These are phyloP conservation scores for Helicolenus hilgendorfi DNA, from an alignment of 2,797 vertebrate species.

Conservation along the genomic window DNA sequence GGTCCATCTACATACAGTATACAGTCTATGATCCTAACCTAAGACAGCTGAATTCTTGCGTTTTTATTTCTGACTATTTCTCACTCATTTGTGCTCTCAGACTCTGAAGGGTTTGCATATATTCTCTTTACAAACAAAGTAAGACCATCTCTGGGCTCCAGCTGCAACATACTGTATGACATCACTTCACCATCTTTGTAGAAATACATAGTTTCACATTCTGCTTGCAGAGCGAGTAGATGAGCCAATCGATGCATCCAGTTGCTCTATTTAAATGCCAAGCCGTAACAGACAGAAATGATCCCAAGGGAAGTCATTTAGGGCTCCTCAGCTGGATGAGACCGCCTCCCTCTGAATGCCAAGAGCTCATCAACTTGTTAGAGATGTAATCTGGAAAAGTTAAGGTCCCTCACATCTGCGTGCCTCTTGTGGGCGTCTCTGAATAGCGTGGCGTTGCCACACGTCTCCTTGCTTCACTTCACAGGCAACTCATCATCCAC, in stretches of 20 bases:
- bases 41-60: neutral
- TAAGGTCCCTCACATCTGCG: constrained; percentile 57
- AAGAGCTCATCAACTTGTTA: constrained; percentile 61
- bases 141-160: neutral
- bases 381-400: constrained; percentile 60
- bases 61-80: neutral
- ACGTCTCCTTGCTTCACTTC: constrained; percentile 61
- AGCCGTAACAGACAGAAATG: constrained; percentile 57
- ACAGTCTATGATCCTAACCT: neutral
- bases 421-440: constrained; percentile 61
- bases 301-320: constrained; percentile 76
- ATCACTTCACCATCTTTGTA: constrained; percentile 17
- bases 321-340: constrained; percentile 45
- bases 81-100: neutral
- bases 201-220: constrained; percentile 25
- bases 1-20: too few relatives aligned
- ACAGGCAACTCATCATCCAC: constrained; percentile 64
- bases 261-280: constrained; percentile 73
- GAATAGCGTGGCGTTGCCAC: constrained; percentile 31
- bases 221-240: constrained; percentile 26
- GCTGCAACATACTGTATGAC: neutral
- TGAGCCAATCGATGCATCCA: constrained; percentile 55
- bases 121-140: neutral
- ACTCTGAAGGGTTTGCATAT: neutral
- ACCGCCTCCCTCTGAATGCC: constrained; percentile 49